Evolutionary conservation across 2,113 vertebrate species (phyloP), one percentile per base, ranked within the genome.

Genomic region (Camarhynchus parvulus): DNA sequence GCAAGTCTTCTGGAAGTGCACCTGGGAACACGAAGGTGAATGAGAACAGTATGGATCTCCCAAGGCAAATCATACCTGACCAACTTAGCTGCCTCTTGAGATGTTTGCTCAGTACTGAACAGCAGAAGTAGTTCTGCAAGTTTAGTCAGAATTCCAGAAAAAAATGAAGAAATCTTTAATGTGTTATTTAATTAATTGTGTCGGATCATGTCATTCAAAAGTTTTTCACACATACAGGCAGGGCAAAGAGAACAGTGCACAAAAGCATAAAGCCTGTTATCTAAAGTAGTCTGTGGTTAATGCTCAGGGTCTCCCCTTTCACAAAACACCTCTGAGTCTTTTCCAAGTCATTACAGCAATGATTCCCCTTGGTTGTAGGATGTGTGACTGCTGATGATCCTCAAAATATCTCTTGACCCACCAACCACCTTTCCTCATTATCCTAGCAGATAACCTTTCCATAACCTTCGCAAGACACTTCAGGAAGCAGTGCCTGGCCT

Each of bases 391-490:
- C 39, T 84, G 61, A 63, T 75, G 63, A 81, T 55, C 49, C 69
- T 83, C 42, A 88, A 78, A 95, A 90, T 83, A 67, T n/a, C 64
- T 74, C 76, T 37, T 93, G 89, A 95, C 92, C 91, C 55, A 86
- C 70, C 85, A 76, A 33, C 63, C 50, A 93, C 76, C 73, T 81
- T 63, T 84, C 75, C 62, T 70, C 50, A 31, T 86, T 87, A 85
- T 72, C 82, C 41, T 30, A 73, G 88, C 31, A 88, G 87, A 93
- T 91, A 95, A 88, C 70, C 77, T 91, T 87, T 77, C 73, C 53
- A 27, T 96, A 87, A 92, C 58, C 83, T 90, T 87, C 67, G 52
- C 69, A 81, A 47, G 22, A 72, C 61, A 47, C 35, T 89, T 90
- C 23, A 64, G 88, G 86, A 90, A 87, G 66, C 61, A 42, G 69